Percentiles rank a stretch among this genome's conserved stretches.
phyloP scores from a whole-genome alignment of 1,140 invertebrate species.

The Acyrthosiphon pisum region DNA sequence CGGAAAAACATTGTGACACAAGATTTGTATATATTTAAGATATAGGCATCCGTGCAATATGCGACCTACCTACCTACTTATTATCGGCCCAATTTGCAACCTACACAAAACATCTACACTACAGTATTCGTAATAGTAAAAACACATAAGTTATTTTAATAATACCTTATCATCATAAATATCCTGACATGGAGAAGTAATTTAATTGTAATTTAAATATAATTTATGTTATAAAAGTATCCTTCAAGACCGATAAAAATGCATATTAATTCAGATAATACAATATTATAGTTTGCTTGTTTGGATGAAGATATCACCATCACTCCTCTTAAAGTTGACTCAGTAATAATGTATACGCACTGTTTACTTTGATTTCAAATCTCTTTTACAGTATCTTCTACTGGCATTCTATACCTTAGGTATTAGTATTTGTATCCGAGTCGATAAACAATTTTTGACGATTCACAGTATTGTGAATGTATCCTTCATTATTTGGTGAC shows the following conservation, averaged over 20 bases:
- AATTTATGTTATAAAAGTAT: constrained; percentile 13
- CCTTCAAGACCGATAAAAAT: background rate
- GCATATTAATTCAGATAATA: background rate
- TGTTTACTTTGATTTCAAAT: background rate
- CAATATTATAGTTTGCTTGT: background rate
- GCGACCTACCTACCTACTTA: too few species aligned
- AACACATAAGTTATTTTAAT: too few species aligned
- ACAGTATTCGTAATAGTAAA: too few species aligned
- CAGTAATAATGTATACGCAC: background rate
- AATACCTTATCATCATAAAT: too few species aligned
- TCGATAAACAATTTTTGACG: constrained; percentile 60
- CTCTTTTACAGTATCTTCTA: background rate
- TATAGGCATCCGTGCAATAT: too few species aligned
- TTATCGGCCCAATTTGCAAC: too few species aligned
- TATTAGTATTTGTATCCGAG: constrained; percentile 58
- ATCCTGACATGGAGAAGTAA: too few species aligned
- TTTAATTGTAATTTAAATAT: too few species aligned
- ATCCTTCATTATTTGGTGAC: background rate
- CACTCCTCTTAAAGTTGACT: background rate
- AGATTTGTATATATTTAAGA: too few species aligned
- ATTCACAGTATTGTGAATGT: constrained; percentile 58
- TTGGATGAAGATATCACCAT: background rate
- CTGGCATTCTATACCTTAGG: constrained; percentile 57
- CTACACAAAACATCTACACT: too few species aligned
- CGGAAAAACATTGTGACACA: too few species aligned